These are phyloP conservation scores for Agrilus mali DNA, from an alignment of 2,888 invertebrate species.

Conservation along the genomic window DNA sequence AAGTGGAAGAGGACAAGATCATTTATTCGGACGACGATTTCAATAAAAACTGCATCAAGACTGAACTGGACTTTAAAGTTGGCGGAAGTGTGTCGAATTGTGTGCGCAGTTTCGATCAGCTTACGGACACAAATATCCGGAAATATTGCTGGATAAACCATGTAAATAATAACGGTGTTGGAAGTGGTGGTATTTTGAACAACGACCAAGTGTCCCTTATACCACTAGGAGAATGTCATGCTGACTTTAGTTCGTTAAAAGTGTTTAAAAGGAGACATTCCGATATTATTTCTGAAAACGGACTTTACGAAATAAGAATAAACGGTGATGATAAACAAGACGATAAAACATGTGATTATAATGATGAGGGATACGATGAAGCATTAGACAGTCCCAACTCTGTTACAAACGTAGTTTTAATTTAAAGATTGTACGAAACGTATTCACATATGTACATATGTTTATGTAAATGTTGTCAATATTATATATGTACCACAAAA, in stretches of 20 bases:
- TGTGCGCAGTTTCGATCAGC: constrained; percentile 26
- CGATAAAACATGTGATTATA: constrained; percentile 62
- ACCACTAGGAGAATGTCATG: constrained; percentile 31
- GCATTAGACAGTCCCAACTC: constrained; percentile 40
- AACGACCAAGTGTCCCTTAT: constrained; percentile 32
- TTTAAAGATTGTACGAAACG: constrained; percentile 16
- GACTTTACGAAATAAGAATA: constrained; percentile 35
- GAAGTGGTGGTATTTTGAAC: constrained; percentile 20
- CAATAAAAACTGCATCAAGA: constrained; percentile 18
- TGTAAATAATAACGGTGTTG: constrained; percentile 6
- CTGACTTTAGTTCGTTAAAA: constrained; percentile 33
- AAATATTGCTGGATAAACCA: constrained; percentile 23
- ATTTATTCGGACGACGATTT: constrained; percentile 16
- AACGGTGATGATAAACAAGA: constrained; percentile 32
- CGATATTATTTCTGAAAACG: constrained; percentile 31
- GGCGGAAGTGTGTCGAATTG: constrained; percentile 30
- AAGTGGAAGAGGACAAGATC: constrained; percentile 14
- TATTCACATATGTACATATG: background rate
- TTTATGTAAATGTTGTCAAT: too few relatives aligned
- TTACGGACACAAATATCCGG: constrained; percentile 20
- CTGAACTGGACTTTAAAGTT: constrained; percentile 33
- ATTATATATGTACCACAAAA: too few relatives aligned
- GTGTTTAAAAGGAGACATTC: constrained; percentile 29
- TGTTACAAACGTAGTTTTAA: constrained; percentile 30
- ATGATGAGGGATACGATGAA: constrained; percentile 87